A percentile compares a stretch with the other conserved stretches of the same genome.
Evolutionary conservation across 2,113 vertebrate genomes (phyloP).

Genomic region (Clarias gariepinus): DNA sequence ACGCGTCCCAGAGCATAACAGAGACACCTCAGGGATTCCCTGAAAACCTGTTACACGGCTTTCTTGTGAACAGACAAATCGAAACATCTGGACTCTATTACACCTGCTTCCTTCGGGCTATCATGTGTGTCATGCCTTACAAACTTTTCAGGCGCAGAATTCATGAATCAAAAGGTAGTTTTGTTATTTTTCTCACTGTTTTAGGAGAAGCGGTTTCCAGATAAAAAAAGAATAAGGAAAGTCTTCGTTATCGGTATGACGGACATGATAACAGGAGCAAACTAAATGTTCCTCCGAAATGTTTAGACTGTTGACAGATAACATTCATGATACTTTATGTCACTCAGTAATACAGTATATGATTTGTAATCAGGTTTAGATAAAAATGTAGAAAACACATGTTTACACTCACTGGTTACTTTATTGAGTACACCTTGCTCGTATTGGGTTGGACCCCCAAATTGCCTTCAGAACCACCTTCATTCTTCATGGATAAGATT

Average conservation of each 20-base stretch:
- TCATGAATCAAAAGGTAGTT: not conserved
- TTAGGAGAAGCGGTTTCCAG: too few relatives aligned
- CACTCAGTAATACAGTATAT: too few relatives aligned
- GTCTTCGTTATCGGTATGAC: not conserved
- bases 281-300: not conserved
- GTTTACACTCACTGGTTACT: too few relatives aligned
- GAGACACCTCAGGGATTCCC: not conserved
- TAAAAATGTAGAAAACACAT: too few relatives aligned
- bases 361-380: too few relatives aligned
- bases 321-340: too few relatives aligned
- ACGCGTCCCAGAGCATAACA: not conserved
- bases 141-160: not conserved
- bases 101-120: not conserved
- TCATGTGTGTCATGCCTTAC: not conserved
- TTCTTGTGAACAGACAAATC: not conserved
- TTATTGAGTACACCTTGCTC: too few relatives aligned
- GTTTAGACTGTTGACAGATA: too few relatives aligned
- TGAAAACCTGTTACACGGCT: not conserved
- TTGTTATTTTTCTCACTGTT: too few relatives aligned
- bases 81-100: not conserved
- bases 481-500: too few relatives aligned
- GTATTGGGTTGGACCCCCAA: too few relatives aligned
- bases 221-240: not conserved
- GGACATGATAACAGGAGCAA: not conserved
- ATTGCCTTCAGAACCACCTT: too few relatives aligned